Percentiles rank a stretch among this genome's conserved stretches.
Evolutionary conservation across 2,797 vertebrate genomes (phyloP).

Genomic region (Anomalospiza imberbis): DNA sequence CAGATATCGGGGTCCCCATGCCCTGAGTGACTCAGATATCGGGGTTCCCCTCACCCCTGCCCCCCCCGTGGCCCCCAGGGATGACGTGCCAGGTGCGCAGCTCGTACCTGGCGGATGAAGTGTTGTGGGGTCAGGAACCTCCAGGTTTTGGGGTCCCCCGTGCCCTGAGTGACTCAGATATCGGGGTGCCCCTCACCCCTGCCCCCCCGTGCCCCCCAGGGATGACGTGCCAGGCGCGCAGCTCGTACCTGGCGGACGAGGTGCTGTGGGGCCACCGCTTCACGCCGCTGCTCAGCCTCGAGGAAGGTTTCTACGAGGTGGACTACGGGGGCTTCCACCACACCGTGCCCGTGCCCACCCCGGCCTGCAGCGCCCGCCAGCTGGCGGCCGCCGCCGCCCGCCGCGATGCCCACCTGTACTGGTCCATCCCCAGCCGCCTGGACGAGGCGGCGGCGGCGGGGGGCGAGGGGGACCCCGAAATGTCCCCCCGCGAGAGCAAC

Average conservation of each 20-base stretch:
- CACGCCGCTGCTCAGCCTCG: slow-evolving; percentile 88
- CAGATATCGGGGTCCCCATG: no score
- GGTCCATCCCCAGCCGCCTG: neutral
- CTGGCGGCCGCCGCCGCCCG: neutral
- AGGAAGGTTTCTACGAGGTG: slow-evolving; percentile 91
- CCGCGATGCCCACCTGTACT: neutral
- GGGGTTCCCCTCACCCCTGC: no score
- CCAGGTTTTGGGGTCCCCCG: no score
- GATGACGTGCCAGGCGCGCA: slow-evolving; percentile 83
- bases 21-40: no score
- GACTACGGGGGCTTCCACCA: slow-evolving; percentile 93
- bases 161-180: no score
- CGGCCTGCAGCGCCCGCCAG: slow-evolving; percentile 85
- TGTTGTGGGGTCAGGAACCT: no score
- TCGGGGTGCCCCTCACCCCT: neutral
- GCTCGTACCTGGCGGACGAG: neutral
- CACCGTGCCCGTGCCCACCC: slow-evolving; percentile 91
- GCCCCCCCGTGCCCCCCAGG: neutral
- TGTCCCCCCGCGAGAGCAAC: neutral
- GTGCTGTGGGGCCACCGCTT: slow-evolving; percentile 92
- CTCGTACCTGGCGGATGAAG: no score
- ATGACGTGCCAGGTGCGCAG: no score
- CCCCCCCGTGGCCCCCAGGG: no score
- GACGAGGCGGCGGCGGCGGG: neutral
- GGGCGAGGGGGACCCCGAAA: neutral